phyloP scores from a whole-genome alignment of 2,888 invertebrate genomes.

The Nemotelus nigrinus region DNA sequence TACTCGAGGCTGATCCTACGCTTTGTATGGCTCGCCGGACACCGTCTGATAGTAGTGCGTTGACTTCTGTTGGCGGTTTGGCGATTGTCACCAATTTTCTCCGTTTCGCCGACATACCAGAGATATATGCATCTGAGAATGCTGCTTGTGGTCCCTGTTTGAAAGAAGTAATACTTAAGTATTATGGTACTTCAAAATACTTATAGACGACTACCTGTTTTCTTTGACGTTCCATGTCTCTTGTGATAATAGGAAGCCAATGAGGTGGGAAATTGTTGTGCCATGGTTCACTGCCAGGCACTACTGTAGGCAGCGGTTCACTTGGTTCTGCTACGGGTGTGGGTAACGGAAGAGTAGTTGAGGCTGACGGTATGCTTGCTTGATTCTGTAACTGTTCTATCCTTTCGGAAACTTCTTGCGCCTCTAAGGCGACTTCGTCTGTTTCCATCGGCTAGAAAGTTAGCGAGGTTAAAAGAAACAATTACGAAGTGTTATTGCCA shows the following conservation, averaged over 20 bases:
- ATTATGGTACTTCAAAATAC: neutral
- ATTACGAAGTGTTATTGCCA: neutral
- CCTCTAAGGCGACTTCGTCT: constrained; percentile 60
- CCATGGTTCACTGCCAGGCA: constrained; percentile 70
- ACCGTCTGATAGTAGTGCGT: constrained; percentile 60
- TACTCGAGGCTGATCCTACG: constrained; percentile 57
- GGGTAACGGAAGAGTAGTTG: constrained; percentile 51
- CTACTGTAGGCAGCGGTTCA: constrained; percentile 67
- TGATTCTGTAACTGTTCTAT: constrained; percentile 41
- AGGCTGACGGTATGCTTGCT: constrained; percentile 42
- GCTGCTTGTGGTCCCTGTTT: constrained; percentile 66
- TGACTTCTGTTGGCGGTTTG: constrained; percentile 60
- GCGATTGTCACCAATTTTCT: constrained; percentile 74
- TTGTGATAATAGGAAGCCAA: constrained; percentile 89
- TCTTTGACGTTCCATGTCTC: constrained; percentile 80
- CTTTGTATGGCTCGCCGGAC: constrained; percentile 61
- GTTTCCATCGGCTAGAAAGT: constrained; percentile 66
- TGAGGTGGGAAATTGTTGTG: constrained; percentile 74
- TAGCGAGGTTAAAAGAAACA: neutral
- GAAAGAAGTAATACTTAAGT: neutral
- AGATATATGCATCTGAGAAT: constrained; percentile 90
- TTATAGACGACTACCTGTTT: constrained; percentile 63
- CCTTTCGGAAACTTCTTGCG: constrained; percentile 29
- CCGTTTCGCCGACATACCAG: constrained; percentile 89
- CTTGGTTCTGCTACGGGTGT: constrained; percentile 55